Conservation (phyloP, 2,797 vertebrate species). For the Chelidonichthys spinosus region DNA sequence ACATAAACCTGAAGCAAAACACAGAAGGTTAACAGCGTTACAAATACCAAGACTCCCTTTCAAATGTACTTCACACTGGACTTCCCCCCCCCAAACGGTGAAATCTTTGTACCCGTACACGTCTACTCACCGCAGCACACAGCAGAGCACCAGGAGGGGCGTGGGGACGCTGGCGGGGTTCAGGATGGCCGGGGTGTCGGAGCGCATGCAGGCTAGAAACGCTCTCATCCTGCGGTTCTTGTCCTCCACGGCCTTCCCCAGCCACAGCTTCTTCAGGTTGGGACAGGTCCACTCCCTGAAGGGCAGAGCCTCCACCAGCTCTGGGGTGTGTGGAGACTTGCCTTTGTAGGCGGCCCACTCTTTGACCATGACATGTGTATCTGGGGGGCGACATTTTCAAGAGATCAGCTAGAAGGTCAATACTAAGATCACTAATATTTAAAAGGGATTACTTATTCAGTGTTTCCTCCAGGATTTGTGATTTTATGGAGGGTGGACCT, state of each 20-base stretch:
- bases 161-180: slow-evolving; percentile 93
- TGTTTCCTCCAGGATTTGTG: no score
- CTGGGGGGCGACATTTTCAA: slow-evolving; percentile 67
- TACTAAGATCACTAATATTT: background rate
- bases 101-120: background rate
- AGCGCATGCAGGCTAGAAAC: slow-evolving; percentile 96
- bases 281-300: slow-evolving; percentile 98
- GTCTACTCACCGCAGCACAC: slow-evolving; percentile 91
- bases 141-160: slow-evolving; percentile 95
- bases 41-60: slow-evolving; percentile 55
- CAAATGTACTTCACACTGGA: background rate
- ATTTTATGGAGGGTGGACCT: no score
- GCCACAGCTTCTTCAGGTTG: slow-evolving; percentile 94
- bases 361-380: slow-evolving; percentile 92
- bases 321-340: slow-evolving; percentile 95
- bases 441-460: background rate
- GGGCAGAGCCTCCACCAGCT: slow-evolving; percentile 94
- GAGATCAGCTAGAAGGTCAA: background rate
- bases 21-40: slow-evolving; percentile 76
- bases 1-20: slow-evolving; percentile 92
- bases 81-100: slow-evolving; percentile 87
- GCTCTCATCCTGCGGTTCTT: slow-evolving; percentile 97
- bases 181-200: slow-evolving; percentile 96
- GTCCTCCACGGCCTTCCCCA: slow-evolving; percentile 95
- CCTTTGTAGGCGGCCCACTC: slow-evolving; percentile 98